Evolutionary conservation across 2,113 vertebrate genomes (phyloP).

Genomic region (Muntiacus muntjak): DNA sequence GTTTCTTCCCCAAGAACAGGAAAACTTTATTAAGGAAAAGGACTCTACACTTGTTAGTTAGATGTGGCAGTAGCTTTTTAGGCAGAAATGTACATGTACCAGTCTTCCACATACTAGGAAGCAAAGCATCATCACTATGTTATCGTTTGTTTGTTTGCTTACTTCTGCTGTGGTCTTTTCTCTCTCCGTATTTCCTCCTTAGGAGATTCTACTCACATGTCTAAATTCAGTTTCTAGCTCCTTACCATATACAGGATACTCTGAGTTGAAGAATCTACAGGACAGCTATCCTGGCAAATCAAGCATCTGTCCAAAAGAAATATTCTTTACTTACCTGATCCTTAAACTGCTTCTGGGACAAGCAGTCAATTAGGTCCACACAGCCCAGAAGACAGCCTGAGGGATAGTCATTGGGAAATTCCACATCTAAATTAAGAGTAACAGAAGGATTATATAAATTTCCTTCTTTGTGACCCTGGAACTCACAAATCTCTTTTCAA

Average conservation of each 20-base stretch:
- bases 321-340: slow-evolving; percentile 87
- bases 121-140: not conserved
- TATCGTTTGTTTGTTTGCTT: not conserved
- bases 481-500: slow-evolving; percentile 17
- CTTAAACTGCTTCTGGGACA: slow-evolving; percentile 92
- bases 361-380: slow-evolving; percentile 90
- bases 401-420: slow-evolving; percentile 93
- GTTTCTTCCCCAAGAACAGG: slow-evolving; percentile 4
- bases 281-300: not conserved
- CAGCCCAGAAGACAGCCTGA: slow-evolving; percentile 94
- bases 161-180: not conserved
- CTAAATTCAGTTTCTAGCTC: not conserved
- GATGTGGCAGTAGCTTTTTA: not conserved
- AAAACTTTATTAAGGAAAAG: not conserved
- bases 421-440: slow-evolving; percentile 82
- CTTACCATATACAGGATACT: not conserved
- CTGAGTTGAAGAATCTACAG: rapidly evolving
- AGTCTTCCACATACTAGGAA: not conserved
- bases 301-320: slow-evolving; percentile 2
- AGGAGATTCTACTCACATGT: not conserved
- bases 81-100: not conserved
- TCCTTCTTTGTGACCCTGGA: slow-evolving; percentile 2
- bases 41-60: not conserved
- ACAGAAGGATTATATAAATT: slow-evolving; percentile 41
- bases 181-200: not conserved